Conservation (phyloP, 2,797 vertebrate genomes). For the Prunella strophiata region DNA sequence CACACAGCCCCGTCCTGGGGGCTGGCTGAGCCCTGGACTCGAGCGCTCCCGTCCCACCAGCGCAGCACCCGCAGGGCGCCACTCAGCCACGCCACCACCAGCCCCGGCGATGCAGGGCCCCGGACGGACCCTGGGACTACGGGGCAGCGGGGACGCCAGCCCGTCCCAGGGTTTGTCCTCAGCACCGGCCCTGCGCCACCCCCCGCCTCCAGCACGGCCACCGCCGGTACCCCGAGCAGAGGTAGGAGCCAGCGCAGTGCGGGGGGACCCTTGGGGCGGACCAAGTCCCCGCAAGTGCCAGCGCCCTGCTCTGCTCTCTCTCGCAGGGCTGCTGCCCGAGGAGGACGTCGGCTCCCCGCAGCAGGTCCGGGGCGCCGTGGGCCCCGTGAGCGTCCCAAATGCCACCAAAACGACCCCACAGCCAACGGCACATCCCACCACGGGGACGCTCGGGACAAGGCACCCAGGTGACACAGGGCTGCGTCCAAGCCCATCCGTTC, state of each 20-base stretch:
- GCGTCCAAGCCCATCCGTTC: not conserved
- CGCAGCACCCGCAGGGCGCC: slow-evolving; percentile 54
- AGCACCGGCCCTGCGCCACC: not conserved
- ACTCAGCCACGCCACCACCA: not conserved
- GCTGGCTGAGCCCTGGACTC: slow-evolving; percentile 15
- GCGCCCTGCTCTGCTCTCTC: not conserved
- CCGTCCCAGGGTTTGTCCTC: not conserved
- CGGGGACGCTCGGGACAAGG: not conserved
- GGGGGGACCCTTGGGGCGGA: accelerated
- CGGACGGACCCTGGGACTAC: accelerated
- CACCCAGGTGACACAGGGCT: slow-evolving; percentile 44
- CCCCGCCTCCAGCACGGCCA: not conserved
- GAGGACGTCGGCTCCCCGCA: slow-evolving; percentile 65
- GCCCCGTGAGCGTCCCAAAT: slow-evolving; percentile 2
- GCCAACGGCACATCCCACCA: not conserved
- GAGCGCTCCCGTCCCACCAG: not conserved
- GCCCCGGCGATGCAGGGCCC: not conserved
- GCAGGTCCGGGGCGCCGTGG: slow-evolving; percentile 71
- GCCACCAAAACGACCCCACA: slow-evolving; percentile 5
- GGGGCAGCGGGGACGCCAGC: not conserved
- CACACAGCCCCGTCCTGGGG: not conserved
- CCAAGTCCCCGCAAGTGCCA: not conserved
- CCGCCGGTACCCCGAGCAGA: not conserved
- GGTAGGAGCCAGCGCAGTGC: slow-evolving; percentile 30
- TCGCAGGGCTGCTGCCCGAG: slow-evolving; percentile 58